A percentile compares a stretch with the other conserved stretches of the same genome.
Conservation (phyloP, 2,113 vertebrate species). For the Egretta garzetta region DNA sequence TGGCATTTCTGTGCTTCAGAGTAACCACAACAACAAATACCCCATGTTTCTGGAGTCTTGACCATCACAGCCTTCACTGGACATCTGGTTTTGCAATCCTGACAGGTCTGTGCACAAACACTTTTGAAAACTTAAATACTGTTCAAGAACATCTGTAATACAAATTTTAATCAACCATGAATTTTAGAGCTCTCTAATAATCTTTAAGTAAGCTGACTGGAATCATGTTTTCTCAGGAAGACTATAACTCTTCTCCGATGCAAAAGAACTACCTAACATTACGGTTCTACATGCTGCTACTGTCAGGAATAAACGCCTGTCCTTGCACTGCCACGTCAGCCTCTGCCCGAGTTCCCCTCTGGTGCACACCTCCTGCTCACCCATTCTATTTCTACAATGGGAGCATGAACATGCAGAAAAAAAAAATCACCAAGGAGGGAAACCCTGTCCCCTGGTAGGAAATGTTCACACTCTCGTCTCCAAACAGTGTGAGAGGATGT, state of each 20-base stretch:
- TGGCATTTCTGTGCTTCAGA: background rate
- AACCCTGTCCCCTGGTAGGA: background rate
- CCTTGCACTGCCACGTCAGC: background rate
- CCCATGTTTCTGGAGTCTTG: background rate
- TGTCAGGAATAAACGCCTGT: background rate
- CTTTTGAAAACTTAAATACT: background rate
- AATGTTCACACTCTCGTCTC: background rate
- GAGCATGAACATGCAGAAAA: background rate
- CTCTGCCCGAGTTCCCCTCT: accelerated
- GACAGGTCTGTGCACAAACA: background rate
- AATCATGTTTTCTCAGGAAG: background rate
- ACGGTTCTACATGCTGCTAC: background rate
- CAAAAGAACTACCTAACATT: background rate
- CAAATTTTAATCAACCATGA: background rate
- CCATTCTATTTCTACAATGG: background rate
- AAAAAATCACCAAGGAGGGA: background rate
- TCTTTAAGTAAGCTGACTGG: background rate
- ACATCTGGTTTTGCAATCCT: background rate
- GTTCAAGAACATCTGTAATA: background rate
- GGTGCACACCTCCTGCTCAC: background rate
- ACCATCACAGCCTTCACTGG: background rate
- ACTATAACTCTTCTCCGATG: background rate
- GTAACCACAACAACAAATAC: background rate
- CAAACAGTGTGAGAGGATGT: background rate
- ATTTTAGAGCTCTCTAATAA: background rate